Conservation (phyloP, 2,888 invertebrate species). For the Lepidochitona cinerea region DNA sequence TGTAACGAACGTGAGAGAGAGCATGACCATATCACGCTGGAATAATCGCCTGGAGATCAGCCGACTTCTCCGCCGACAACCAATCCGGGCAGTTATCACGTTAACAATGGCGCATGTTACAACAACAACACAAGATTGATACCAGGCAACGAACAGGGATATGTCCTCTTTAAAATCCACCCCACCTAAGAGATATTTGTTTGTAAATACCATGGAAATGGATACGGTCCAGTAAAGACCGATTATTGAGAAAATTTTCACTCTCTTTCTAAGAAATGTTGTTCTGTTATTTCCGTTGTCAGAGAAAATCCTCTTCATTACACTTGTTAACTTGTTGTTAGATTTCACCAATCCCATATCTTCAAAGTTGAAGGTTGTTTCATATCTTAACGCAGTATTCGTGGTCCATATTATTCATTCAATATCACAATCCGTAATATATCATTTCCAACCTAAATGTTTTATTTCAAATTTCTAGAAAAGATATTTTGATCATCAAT, state of each 20-base stretch:
- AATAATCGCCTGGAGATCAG: conserved; percentile 7
- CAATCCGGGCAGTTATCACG: not conserved
- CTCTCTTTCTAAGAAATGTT: no score
- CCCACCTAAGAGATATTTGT: conserved; percentile 88
- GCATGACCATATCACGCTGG: conserved; percentile 49
- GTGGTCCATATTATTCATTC: no score
- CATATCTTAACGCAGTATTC: no score
- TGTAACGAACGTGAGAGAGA: conserved; percentile 59
- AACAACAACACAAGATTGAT: conserved; percentile 62
- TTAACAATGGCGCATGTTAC: conserved; percentile 20
- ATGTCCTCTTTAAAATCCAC: conserved; percentile 24
- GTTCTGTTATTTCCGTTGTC: no score
- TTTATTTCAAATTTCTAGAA: no score
- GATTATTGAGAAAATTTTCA: conserved; percentile 44
- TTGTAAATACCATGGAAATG: conserved; percentile 95
- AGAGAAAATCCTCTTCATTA: no score
- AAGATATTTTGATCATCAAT: no score
- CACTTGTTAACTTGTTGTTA: no score
- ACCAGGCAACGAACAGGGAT: conserved; percentile 68
- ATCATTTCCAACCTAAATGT: no score
- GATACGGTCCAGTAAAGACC: conserved; percentile 81
- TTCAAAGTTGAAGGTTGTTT: no score
- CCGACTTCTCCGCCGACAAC: not conserved
- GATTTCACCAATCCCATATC: no score
- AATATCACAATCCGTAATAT: no score